Conservation (phyloP, 30 jellyfish, hydroid and myxozoan species). For the Aurelia sp. region DNA sequence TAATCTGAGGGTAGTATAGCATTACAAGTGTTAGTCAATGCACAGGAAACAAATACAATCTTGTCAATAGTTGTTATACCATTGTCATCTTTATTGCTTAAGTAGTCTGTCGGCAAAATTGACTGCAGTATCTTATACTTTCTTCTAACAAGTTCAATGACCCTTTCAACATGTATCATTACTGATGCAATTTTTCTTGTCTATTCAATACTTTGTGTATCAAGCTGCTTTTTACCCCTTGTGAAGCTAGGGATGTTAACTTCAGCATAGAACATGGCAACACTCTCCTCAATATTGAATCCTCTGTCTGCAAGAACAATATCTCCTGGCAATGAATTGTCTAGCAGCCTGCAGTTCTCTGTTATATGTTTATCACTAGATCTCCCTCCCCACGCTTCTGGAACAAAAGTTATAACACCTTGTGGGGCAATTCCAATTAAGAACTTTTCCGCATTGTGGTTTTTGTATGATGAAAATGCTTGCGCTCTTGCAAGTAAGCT, state of each 20-base stretch:
- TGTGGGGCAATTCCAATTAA: conserved; percentile 45
- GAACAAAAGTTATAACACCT: conserved; percentile 25
- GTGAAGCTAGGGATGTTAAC: conserved; percentile 45
- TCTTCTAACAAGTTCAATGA: conserved; percentile 34
- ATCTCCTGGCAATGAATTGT: conserved; percentile 45
- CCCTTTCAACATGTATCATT: conserved; percentile 52
- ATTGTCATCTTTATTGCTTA: conserved; percentile 14
- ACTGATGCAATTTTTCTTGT: conserved; percentile 58
- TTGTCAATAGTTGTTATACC: conserved; percentile 25
- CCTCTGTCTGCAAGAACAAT: conserved; percentile 39
- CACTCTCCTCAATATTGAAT: conserved; percentile 38
- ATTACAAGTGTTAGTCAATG: too few species aligned
- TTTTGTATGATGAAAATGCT: not conserved
- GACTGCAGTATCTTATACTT: conserved; percentile 50
- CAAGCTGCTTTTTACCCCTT: conserved; percentile 52
- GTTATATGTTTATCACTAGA: conserved; percentile 41
- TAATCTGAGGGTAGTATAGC: too few species aligned
- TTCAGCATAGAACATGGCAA: conserved; percentile 43
- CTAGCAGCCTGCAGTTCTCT: conserved; percentile 29
- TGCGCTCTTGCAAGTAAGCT: conserved; percentile 24
- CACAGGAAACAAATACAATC: conserved; percentile 9
- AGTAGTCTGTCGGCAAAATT: conserved; percentile 25
- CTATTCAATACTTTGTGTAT: conserved; percentile 43
- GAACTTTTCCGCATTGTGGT: conserved; percentile 39
- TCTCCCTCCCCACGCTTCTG: conserved; percentile 59